Evolutionary conservation across 2,888 invertebrate genomes (phyloP).

Genomic region (Halictus quadricinctus): DNA sequence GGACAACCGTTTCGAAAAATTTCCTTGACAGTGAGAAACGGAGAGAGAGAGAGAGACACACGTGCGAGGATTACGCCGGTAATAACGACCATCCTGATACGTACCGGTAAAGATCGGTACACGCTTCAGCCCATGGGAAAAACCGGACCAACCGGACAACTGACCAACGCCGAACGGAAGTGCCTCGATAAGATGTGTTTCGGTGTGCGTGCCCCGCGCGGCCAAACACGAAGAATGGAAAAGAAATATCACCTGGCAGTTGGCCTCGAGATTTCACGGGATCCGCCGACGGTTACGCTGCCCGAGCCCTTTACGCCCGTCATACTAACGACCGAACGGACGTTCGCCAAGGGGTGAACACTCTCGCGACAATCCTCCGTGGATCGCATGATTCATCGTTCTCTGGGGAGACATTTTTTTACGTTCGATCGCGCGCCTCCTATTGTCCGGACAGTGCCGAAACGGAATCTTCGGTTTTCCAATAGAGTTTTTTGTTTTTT

Average conservation of each 20-base stretch:
- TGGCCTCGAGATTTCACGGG: conserved; percentile 57
- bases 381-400: conserved; percentile 12
- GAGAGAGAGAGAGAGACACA: not conserved
- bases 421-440: not conserved
- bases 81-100: conserved; percentile 38
- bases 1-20: conserved; percentile 48
- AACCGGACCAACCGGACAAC: conserved; percentile 78
- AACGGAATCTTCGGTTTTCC: not conserved
- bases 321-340: conserved; percentile 22
- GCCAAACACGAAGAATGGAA: conserved; percentile 48
- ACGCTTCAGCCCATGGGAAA: conserved; percentile 71
- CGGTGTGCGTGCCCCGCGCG: conserved; percentile 20
- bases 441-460: not conserved
- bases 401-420: not conserved
- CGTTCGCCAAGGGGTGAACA: conserved; percentile 11
- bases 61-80: conserved; percentile 24
- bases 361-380: not conserved
- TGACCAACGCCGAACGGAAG: conserved; percentile 69
- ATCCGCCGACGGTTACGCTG: conserved; percentile 39
- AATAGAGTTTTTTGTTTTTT: not conserved
- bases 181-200: conserved; percentile 51
- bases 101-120: conserved; percentile 14
- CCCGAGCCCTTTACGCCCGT: conserved; percentile 4
- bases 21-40: conserved; percentile 12
- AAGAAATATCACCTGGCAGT: conserved; percentile 62